Evolutionary conservation across 2,113 vertebrate species (phyloP).

Genomic region (Calidris pygmaea): DNA sequence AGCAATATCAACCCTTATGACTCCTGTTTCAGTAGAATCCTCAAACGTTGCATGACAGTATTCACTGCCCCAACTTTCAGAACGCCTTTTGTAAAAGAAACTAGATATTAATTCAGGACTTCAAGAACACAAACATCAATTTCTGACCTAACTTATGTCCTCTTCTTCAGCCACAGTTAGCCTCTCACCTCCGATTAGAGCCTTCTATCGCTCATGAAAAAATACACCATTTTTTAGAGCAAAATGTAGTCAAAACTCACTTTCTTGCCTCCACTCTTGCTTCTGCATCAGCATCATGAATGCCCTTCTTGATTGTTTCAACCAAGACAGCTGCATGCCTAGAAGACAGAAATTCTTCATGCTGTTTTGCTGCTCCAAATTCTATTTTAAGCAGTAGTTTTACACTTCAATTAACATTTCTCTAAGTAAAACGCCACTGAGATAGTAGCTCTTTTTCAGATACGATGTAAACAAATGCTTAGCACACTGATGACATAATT

Average conservation of each 20-base stretch:
- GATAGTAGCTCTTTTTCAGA: background rate
- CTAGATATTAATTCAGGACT: background rate
- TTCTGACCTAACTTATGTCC: background rate
- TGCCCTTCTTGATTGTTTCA: constrained; percentile 97
- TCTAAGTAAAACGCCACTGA: background rate
- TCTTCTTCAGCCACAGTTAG: background rate
- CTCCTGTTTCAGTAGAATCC: background rate
- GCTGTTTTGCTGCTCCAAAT: background rate
- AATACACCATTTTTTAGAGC: background rate
- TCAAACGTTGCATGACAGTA: background rate
- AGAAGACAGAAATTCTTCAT: constrained; percentile 35
- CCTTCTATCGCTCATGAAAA: background rate
- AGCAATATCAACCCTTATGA: background rate
- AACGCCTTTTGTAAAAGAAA: background rate
- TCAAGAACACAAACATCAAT: background rate
- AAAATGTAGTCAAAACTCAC: constrained; percentile 74
- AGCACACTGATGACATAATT: background rate
- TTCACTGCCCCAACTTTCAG: background rate
- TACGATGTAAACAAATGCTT: background rate
- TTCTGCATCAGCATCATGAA: constrained; percentile 94
- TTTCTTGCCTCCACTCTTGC: constrained; percentile 96
- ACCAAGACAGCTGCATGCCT: constrained; percentile 93
- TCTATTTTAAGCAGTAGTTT: background rate
- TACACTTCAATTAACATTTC: background rate
- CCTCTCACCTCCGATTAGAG: rapidly evolving